Percentiles rank a stretch among this genome's conserved stretches.
These are phyloP conservation scores for Stomatorhinus ivindoensis DNA, from an alignment of 2,113 vertebrate species.

Conservation along the genomic window DNA sequence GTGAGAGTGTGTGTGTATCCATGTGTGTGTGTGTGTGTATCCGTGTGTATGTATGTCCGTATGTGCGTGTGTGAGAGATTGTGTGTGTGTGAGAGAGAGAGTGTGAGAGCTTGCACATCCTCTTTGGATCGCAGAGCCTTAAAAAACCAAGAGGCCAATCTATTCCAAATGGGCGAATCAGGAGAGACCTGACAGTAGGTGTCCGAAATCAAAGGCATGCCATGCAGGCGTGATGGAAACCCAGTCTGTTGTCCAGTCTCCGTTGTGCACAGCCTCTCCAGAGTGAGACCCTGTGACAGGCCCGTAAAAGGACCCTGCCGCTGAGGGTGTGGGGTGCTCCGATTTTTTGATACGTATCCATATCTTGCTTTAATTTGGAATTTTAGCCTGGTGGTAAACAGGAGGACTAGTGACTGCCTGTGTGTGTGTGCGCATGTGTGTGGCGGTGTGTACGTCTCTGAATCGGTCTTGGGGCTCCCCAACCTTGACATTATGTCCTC, in stretches of 20 bases:
- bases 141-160: neutral
- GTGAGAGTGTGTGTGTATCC: neutral
- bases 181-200: neutral
- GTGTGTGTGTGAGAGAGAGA: neutral
- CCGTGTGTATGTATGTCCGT: neutral
- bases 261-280: conserved; percentile 9
- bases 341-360: neutral
- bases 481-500: conserved; percentile 38
- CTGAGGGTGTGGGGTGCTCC: neutral
- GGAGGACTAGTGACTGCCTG: neutral
- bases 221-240: conserved; percentile 35
- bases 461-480: conserved; percentile 35
- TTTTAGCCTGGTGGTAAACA: neutral
- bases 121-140: neutral
- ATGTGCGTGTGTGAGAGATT: neutral
- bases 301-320: neutral
- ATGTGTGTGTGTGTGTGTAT: neutral
- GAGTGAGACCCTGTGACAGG: neutral
- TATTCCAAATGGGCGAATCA: conserved; percentile 28
- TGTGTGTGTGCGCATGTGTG: neutral
- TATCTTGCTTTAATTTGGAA: neutral
- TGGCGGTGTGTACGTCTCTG: conserved; percentile 44
- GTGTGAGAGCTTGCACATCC: neutral
- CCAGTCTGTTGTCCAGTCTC: conserved; percentile 16
- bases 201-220: conserved; percentile 34